Percentiles rank a stretch among this genome's conserved stretches.
Evolutionary conservation across 2,888 invertebrate species (phyloP).

Genomic region (Anthophora plumipes): DNA sequence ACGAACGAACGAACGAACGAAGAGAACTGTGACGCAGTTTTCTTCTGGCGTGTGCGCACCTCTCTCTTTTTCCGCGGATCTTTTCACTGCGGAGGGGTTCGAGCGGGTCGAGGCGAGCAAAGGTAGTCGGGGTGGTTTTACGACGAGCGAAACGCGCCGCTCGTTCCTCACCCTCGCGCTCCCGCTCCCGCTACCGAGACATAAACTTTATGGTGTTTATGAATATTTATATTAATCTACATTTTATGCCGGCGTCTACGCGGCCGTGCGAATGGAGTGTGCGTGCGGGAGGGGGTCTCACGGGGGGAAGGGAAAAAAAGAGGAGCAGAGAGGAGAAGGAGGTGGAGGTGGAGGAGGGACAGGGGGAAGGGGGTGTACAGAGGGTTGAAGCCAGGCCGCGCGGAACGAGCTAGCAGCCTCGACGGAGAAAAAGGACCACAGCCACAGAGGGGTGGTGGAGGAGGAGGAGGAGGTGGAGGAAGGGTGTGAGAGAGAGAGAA

Average conservation of each 20-base stretch:
- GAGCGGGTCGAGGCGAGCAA: slow-evolving; percentile 46
- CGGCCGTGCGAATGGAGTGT: slow-evolving; percentile 56
- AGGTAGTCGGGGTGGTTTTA: slow-evolving; percentile 77
- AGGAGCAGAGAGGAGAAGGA: slow-evolving; percentile 8
- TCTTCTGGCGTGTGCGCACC: slow-evolving; percentile 3
- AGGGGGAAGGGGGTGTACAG: slow-evolving; percentile 10
- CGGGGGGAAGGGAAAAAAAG: slow-evolving; percentile 27
- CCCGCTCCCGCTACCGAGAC: slow-evolving; percentile 73
- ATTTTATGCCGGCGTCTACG: slow-evolving; percentile 80
- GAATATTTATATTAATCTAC: slow-evolving; percentile 85
- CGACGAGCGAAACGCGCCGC: slow-evolving; percentile 79
- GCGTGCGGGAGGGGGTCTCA: slow-evolving; percentile 26
- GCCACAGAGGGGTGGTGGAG: slow-evolving; percentile 36
- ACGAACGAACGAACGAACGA: slow-evolving; percentile 27
- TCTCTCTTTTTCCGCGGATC: slow-evolving; percentile 36
- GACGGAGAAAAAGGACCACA: slow-evolving; percentile 29
- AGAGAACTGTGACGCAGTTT: slow-evolving; percentile 35
- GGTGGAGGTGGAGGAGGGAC: slow-evolving; percentile 6
- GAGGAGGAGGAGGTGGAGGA: too few species aligned
- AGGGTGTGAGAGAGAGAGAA: slow-evolving; percentile 51
- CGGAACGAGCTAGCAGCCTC: slow-evolving; percentile 12
- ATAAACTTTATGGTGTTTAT: slow-evolving; percentile 84
- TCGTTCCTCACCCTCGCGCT: slow-evolving; percentile 61
- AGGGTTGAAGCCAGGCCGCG: slow-evolving; percentile 11
- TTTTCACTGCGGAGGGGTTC: slow-evolving; percentile 39